phyloP scores from a whole-genome alignment of 2,888 invertebrate genomes.

The Dromius quadrimaculatus region DNA sequence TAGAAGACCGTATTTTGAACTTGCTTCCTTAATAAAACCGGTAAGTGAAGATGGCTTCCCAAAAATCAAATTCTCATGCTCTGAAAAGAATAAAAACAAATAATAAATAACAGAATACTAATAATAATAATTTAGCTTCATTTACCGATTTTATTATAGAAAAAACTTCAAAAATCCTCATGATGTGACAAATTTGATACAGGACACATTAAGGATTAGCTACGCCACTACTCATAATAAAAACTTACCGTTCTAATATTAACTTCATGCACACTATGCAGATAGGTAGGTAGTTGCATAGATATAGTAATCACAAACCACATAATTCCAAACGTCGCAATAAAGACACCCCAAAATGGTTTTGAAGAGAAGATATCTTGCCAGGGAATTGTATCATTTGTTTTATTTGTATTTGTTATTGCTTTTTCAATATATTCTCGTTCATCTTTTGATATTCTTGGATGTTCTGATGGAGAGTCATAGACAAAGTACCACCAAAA shows the following conservation, averaged over 20 bases:
- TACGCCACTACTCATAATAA: too few species aligned
- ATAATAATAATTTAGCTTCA: too few species aligned
- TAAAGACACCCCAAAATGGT: slow-evolving; percentile 56
- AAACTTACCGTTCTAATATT: slow-evolving; percentile 56
- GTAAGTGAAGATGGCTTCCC: too few species aligned
- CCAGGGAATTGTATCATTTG: slow-evolving; percentile 55
- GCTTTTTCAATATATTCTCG: slow-evolving; percentile 54
- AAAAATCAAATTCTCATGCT: too few species aligned
- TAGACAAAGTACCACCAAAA: slow-evolving; percentile 58
- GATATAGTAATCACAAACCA: slow-evolving; percentile 55
- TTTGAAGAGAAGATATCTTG: slow-evolving; percentile 53
- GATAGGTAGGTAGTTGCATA: slow-evolving; percentile 56
- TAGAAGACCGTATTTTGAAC: too few species aligned
- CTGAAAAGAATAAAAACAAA: too few species aligned
- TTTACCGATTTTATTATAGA: too few species aligned
- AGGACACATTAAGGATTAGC: too few species aligned
- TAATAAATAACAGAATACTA: too few species aligned
- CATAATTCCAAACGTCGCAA: slow-evolving; percentile 55
- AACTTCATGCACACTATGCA: slow-evolving; percentile 54
- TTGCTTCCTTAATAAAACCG: too few species aligned
- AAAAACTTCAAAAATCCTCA: too few species aligned
- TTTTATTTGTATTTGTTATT: slow-evolving; percentile 41
- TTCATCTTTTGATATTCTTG: slow-evolving; percentile 59
- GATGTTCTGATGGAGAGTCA: slow-evolving; percentile 60
- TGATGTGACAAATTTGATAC: too few species aligned